Percentiles rank a stretch among this genome's conserved stretches.
phyloP scores from a whole-genome alignment of 1,140 invertebrate genomes.

The Asbolus verrucosus region DNA sequence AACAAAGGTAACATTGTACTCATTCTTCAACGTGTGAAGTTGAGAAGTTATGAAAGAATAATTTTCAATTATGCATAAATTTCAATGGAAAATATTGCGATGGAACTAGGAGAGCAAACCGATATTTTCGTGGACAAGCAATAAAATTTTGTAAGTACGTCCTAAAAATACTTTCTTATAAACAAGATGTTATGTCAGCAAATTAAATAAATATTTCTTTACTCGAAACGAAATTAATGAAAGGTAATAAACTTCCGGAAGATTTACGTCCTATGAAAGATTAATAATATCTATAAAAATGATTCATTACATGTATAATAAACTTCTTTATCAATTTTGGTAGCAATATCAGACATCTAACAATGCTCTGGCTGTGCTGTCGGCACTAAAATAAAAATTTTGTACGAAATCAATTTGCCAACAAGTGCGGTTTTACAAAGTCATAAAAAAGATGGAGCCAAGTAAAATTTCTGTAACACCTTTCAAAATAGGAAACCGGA shows the following conservation, averaged over 20 bases:
- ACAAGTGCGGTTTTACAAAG: not conserved
- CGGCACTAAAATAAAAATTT: slow-evolving; percentile 6
- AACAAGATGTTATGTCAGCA: slow-evolving; percentile 7
- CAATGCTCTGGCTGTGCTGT: not conserved
- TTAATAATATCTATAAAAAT: slow-evolving; percentile 16
- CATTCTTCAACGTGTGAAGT: too few species aligned
- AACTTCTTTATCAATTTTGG: not conserved
- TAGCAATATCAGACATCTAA: not conserved
- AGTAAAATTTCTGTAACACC: slow-evolving; percentile 19
- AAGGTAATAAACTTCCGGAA: slow-evolving; percentile 7
- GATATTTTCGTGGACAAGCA: too few species aligned
- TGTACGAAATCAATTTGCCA: slow-evolving; percentile 24
- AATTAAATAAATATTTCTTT: slow-evolving; percentile 11
- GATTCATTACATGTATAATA: slow-evolving; percentile 24
- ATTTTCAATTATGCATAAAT: too few species aligned
- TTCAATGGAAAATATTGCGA: too few species aligned
- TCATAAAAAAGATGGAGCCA: not conserved
- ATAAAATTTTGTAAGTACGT: too few species aligned
- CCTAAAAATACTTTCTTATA: not conserved
- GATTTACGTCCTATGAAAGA: not conserved
- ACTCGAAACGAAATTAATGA: slow-evolving; percentile 1
- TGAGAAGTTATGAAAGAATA: too few species aligned
- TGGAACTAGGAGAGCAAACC: too few species aligned
- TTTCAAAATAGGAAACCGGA: slow-evolving; percentile 20
- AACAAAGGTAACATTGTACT: too few species aligned